phyloP scores from a whole-genome alignment of 2,888 invertebrate genomes.

The Anticlea derivata region DNA sequence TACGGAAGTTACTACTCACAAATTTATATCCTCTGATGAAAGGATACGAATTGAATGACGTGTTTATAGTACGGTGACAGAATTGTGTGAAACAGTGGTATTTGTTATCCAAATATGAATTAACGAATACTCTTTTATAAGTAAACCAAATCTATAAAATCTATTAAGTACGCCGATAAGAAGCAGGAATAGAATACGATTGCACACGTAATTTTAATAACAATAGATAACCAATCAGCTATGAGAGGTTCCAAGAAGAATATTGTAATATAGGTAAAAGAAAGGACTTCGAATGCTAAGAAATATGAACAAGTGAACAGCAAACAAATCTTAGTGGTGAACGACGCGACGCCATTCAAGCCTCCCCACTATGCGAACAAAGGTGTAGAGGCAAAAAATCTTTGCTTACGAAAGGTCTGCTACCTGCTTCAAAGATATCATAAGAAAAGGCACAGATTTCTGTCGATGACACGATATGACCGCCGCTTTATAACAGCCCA shows the following conservation, averaged over 20 bases:
- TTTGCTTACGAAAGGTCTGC: constrained; percentile 62
- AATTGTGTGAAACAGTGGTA: neutral
- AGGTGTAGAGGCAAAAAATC: constrained; percentile 62
- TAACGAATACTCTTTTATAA: neutral
- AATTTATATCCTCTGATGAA: constrained; percentile 17
- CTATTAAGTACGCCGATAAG: constrained; percentile 15
- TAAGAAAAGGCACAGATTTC: constrained; percentile 49
- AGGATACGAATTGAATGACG: neutral
- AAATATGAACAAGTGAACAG: constrained; percentile 54
- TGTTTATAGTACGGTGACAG: neutral
- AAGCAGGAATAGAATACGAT: constrained; percentile 24
- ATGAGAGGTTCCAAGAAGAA: constrained; percentile 34
- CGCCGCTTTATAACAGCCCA: constrained; percentile 39
- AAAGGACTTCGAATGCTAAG: constrained; percentile 35
- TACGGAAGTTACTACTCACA: constrained; percentile 43
- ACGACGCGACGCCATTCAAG: constrained; percentile 51
- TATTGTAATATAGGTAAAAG: constrained; percentile 23
- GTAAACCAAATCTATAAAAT: constrained; percentile 10
- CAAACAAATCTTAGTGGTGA: constrained; percentile 47
- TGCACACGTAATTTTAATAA: constrained; percentile 26
- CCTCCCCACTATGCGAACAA: constrained; percentile 45
- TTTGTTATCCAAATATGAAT: neutral
- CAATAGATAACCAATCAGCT: constrained; percentile 12
- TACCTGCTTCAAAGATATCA: constrained; percentile 68
- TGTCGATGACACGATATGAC: constrained; percentile 67